Percentiles rank a stretch among this genome's conserved stretches.
Evolutionary conservation across 2,113 vertebrate species (phyloP).

Genomic region (Suncus etruscus): DNA sequence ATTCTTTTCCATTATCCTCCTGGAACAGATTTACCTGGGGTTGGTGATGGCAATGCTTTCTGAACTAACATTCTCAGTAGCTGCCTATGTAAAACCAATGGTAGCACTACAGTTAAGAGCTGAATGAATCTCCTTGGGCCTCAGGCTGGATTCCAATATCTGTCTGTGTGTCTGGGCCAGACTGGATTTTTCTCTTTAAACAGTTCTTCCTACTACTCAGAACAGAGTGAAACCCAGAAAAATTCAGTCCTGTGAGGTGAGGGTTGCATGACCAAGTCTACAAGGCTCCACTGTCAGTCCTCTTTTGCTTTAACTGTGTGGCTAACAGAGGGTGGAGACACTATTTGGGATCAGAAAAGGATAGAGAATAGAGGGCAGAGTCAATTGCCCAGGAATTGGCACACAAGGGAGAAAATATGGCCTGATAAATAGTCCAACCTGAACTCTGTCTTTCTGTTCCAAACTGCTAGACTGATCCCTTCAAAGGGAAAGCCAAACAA

Average conservation of each 20-base stretch:
- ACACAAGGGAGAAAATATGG: too few relatives aligned
- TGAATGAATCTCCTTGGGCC: fast-evolving
- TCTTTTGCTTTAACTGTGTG: background rate
- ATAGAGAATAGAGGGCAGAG: background rate
- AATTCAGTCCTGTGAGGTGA: fast-evolving
- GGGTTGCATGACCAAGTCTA: fast-evolving
- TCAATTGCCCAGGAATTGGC: fast-evolving
- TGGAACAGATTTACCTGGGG: background rate
- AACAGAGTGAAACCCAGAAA: background rate
- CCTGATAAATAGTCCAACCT: background rate
- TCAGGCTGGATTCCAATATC: fast-evolving
- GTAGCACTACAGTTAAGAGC: fast-evolving
- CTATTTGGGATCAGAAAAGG: background rate
- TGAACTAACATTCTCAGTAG: background rate
- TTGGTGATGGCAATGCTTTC: background rate
- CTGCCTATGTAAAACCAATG: fast-evolving
- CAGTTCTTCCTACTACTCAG: background rate
- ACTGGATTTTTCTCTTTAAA: background rate
- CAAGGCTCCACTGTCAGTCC: too few relatives aligned
- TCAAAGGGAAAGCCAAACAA: too few relatives aligned
- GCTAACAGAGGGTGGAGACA: fast-evolving
- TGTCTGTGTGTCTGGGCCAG: background rate
- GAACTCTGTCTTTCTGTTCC: background rate
- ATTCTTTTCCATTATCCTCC: background rate
- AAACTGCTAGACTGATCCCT: too few relatives aligned